Evolutionary conservation across 2,797 vertebrate species (phyloP).

Genomic region (Erithacus rubecula): DNA sequence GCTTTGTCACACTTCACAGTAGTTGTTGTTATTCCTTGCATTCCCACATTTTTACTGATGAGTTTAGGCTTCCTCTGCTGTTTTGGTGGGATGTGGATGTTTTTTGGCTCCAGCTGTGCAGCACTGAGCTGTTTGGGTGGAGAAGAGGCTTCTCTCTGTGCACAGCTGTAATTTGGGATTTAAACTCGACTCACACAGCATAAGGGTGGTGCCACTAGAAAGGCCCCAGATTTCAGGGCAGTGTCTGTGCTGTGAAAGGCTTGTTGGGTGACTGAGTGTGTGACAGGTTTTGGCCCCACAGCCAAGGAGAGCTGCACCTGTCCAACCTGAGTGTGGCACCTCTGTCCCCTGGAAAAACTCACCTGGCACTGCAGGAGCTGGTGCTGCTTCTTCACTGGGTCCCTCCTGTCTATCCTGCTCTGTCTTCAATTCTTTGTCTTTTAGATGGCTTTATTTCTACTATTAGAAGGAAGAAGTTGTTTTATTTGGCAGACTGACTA

Average conservation of each 20-base stretch:
- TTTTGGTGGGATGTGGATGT: neutral
- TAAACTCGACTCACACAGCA: rapidly evolving
- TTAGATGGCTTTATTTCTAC: neutral
- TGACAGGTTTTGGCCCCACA: neutral
- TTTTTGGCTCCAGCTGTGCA: neutral
- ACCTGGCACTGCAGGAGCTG: neutral
- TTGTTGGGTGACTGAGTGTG: neutral
- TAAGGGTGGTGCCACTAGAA: neutral
- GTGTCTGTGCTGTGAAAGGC: neutral
- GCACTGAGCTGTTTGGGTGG: neutral
- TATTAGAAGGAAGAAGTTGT: neutral
- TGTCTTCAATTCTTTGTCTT: neutral
- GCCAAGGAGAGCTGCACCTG: neutral
- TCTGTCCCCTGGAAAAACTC: neutral
- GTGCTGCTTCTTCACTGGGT: neutral
- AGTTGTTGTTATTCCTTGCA: neutral
- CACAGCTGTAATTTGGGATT: neutral
- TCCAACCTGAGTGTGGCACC: rapidly evolving
- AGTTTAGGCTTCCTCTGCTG: neutral
- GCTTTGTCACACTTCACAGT: neutral
- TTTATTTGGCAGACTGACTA: neutral
- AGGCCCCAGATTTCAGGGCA: neutral
- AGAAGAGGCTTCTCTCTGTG: neutral
- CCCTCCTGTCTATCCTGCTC: neutral
- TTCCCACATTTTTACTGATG: neutral